Conservation (phyloP, 2,888 invertebrate genomes). For the Tanytarsus gracilentus region DNA sequence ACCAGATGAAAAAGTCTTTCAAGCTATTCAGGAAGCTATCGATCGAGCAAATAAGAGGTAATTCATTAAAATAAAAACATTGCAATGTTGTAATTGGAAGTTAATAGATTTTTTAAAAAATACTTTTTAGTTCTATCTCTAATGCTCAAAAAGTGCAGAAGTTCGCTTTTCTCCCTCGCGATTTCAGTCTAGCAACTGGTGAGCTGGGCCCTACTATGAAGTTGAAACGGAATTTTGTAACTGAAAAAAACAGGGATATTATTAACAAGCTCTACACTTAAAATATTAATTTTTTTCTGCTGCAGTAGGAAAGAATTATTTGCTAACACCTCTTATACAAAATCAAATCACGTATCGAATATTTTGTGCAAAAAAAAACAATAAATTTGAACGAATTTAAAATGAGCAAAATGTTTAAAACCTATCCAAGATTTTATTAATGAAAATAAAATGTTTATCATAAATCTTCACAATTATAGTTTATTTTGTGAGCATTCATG, state of each 20-base stretch:
- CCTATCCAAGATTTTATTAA: too few relatives aligned
- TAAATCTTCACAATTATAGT: too few relatives aligned
- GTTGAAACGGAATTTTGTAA: slow-evolving; percentile 67
- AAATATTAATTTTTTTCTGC: too few relatives aligned
- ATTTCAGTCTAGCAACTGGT: slow-evolving; percentile 78
- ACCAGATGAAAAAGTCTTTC: slow-evolving; percentile 45
- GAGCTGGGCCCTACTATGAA: slow-evolving; percentile 88
- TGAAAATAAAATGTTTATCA: too few relatives aligned
- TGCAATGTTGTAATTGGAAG: not conserved
- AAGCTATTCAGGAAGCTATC: slow-evolving; percentile 15
- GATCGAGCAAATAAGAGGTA: slow-evolving; percentile 5
- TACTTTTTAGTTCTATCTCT: slow-evolving; percentile 58
- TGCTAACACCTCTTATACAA: too few relatives aligned
- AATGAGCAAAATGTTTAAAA: too few relatives aligned
- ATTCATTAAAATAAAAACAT: too few relatives aligned
- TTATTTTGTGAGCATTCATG: too few relatives aligned
- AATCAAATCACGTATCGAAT: too few relatives aligned
- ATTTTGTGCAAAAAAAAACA: too few relatives aligned
- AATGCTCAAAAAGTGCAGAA: slow-evolving; percentile 86
- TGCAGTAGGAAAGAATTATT: too few relatives aligned
- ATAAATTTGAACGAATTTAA: too few relatives aligned
- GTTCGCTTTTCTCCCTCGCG: slow-evolving; percentile 71
- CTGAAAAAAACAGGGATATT: slow-evolving; percentile 64
- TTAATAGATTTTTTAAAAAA: not conserved
- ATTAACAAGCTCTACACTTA: slow-evolving; percentile 67